A percentile compares a stretch with the other conserved stretches of the same genome.
phyloP scores from a whole-genome alignment of 2,888 invertebrate species.

The Synanthedon andrenaeformis region DNA sequence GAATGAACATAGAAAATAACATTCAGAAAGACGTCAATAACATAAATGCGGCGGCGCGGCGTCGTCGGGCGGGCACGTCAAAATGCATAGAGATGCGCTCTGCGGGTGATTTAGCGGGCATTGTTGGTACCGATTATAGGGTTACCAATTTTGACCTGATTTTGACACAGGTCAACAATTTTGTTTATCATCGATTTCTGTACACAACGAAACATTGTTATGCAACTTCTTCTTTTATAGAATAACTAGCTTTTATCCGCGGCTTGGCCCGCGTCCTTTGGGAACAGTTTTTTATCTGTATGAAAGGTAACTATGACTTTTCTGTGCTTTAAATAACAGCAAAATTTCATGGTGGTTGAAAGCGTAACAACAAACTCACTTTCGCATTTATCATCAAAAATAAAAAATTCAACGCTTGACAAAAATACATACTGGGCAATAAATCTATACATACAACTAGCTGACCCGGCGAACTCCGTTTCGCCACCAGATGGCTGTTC shows the following conservation, averaged over 20 bases:
- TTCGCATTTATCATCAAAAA: too few relatives aligned
- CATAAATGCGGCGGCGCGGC: constrained; percentile 5
- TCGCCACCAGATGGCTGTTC: too few relatives aligned
- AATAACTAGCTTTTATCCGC: not conserved
- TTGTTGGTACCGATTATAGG: constrained; percentile 38
- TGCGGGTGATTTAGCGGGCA: constrained; percentile 55
- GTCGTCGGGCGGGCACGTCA: constrained; percentile 22
- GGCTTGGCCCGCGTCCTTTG: too few relatives aligned
- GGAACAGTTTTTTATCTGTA: too few relatives aligned
- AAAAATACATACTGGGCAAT: too few relatives aligned
- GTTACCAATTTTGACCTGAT: constrained; percentile 23
- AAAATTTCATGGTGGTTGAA: too few relatives aligned
- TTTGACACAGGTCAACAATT: not conserved
- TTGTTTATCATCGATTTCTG: not conserved
- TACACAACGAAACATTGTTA: not conserved
- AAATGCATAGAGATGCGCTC: constrained; percentile 27
- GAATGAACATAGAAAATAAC: constrained; percentile 4
- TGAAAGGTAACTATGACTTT: too few relatives aligned
- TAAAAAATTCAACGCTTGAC: too few relatives aligned
- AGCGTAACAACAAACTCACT: too few relatives aligned
- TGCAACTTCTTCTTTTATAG: not conserved
- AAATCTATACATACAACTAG: too few relatives aligned
- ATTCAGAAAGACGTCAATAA: constrained; percentile 21
- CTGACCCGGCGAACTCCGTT: too few relatives aligned
- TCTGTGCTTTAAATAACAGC: too few relatives aligned